Percentiles rank a stretch among this genome's conserved stretches.
These are phyloP conservation scores for Octodon degus DNA, from an alignment of 2,113 vertebrate genomes.

Conservation along the genomic window DNA sequence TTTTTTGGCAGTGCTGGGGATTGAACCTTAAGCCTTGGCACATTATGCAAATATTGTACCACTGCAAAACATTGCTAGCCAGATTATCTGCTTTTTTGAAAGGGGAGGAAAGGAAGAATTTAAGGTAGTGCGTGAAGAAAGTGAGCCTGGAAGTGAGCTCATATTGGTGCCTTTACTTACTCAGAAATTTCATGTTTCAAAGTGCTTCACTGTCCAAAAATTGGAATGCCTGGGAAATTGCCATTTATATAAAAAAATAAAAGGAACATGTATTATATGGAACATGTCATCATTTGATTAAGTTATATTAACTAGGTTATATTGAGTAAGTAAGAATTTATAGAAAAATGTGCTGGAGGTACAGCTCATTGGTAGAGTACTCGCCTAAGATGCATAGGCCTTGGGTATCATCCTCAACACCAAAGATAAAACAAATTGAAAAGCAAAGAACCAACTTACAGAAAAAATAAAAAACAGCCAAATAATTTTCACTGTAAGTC, in stretches of 20 bases:
- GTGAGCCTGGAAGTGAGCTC: neutral
- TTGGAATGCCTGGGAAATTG: neutral
- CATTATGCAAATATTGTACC: neutral
- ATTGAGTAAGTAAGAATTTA: neutral
- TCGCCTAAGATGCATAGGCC: neutral
- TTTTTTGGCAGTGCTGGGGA: neutral
- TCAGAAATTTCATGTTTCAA: neutral
- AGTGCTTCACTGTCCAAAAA: neutral
- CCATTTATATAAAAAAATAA: constrained; percentile 33
- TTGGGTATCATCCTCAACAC: neutral
- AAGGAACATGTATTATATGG: neutral
- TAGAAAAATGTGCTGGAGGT: neutral
- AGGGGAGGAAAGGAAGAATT: neutral
- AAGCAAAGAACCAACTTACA: neutral
- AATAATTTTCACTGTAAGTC: neutral
- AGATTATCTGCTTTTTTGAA: neutral
- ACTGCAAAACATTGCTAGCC: neutral
- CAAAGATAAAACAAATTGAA: neutral
- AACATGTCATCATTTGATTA: neutral
- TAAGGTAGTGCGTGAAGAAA: neutral
- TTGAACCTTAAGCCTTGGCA: neutral
- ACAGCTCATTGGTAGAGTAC: neutral
- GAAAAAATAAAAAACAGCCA: neutral
- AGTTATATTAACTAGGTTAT: neutral
- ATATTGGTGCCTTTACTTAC: neutral